Evolutionary conservation across 2,888 invertebrate genomes (phyloP).

Genomic region (Euclidia mi): DNA sequence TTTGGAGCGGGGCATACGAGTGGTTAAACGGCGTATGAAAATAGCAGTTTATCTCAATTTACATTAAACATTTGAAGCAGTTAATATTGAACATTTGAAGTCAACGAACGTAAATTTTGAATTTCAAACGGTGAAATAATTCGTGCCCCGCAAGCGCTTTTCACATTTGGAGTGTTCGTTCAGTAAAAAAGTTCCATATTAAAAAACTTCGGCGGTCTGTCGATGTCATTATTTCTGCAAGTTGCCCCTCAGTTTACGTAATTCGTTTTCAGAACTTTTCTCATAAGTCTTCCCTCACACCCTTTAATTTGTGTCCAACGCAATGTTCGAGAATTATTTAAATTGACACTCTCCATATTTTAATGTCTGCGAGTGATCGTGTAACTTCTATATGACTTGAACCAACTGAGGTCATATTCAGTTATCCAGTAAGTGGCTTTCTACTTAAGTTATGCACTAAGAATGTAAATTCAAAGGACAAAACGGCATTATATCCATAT

Average conservation of each 20-base stretch:
- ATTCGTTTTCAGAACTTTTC: slow-evolving; percentile 38
- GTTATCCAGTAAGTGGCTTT: too few species aligned
- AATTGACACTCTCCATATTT: not conserved
- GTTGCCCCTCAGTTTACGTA: slow-evolving; percentile 41
- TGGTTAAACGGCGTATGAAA: too few species aligned
- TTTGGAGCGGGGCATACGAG: too few species aligned
- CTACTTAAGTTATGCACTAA: too few species aligned
- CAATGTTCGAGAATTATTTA: slow-evolving; percentile 7
- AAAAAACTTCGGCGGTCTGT: slow-evolving; percentile 64
- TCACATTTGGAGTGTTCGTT: slow-evolving; percentile 47
- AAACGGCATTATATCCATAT: too few species aligned
- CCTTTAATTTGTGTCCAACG: slow-evolving; percentile 17
- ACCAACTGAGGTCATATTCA: too few species aligned
- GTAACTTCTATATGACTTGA: too few species aligned
- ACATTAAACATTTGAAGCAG: slow-evolving; percentile 34
- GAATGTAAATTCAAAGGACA: too few species aligned
- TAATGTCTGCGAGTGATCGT: too few species aligned
- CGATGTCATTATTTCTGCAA: slow-evolving; percentile 54
- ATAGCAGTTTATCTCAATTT: slow-evolving; percentile 9
- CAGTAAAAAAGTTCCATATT: slow-evolving; percentile 66
- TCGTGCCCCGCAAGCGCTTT: slow-evolving; percentile 48
- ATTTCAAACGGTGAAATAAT: slow-evolving; percentile 52
- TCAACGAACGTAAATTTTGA: slow-evolving; percentile 36
- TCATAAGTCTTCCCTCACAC: slow-evolving; percentile 36
- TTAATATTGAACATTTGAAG: slow-evolving; percentile 39